Conservation (phyloP, 2,888 invertebrate species). For the Tupiocoris notatus region DNA sequence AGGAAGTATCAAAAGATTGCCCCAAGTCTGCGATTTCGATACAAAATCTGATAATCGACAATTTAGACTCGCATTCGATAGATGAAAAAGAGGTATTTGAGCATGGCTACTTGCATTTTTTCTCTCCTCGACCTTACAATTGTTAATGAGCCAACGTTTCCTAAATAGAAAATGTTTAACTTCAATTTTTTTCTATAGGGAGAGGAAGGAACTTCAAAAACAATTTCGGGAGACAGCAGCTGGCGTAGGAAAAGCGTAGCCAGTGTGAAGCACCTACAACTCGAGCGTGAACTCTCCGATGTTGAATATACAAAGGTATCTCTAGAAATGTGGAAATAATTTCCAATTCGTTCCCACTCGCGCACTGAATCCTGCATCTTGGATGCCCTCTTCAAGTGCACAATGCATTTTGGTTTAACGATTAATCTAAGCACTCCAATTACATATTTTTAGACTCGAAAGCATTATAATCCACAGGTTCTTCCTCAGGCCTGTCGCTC, state of each 20-base stretch:
- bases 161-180: not conserved
- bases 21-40: constrained; percentile 45
- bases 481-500: too few relatives aligned
- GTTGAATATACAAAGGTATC: constrained; percentile 46
- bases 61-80: constrained; percentile 42
- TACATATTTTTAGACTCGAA: too few relatives aligned
- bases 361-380: too few relatives aligned
- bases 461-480: too few relatives aligned
- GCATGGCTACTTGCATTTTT: too few relatives aligned
- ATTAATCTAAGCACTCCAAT: too few relatives aligned
- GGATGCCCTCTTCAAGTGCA: too few relatives aligned
- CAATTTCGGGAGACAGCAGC: constrained; percentile 26
- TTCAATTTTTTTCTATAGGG: constrained; percentile 12
- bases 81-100: constrained; percentile 45
- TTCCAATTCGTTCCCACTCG: too few relatives aligned
- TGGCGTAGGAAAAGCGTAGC: constrained; percentile 40
- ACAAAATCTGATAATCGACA: constrained; percentile 48
- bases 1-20: constrained; percentile 43
- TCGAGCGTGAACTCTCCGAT: constrained; percentile 42
- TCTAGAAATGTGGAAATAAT: too few relatives aligned
- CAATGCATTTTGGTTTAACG: too few relatives aligned
- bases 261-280: constrained; percentile 34
- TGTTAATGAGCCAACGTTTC: not conserved
- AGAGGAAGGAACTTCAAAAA: constrained; percentile 23
- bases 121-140: too few relatives aligned